Evolutionary conservation across 2,113 vertebrate species (phyloP), one percentile per base, ranked within the genome.

Genomic region (Pogonocichla stellata): DNA sequence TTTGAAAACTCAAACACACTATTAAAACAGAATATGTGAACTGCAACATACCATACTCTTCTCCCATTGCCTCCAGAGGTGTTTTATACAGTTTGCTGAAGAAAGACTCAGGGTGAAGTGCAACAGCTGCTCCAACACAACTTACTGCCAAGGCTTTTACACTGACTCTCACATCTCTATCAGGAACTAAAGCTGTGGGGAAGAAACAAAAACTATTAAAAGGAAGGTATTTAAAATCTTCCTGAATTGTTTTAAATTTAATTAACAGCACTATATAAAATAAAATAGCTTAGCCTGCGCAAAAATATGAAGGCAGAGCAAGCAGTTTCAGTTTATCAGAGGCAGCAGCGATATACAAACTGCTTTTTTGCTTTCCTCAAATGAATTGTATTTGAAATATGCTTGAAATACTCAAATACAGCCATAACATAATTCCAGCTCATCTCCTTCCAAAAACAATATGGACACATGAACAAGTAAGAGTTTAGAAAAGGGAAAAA

Each of bases 71-170:
- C 50, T 99, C 99, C 61, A 98, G 97, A 48, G 99, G 98, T 40
- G 96, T 97, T 97, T 98, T 97, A 86, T 99, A 99, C 26, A 99
- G 98, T 66, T 98, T 98, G 96, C 98, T 99, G 96, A 99, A 99
- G 98, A 99, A 99, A 50, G 99, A 98, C 80, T 99, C 99, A 0
- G 99, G 99, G 54, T 98, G 98, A 78, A 99, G 98, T 1, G 99
- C 98, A 42, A 99, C 97, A 0, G 99, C 99, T 40, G 99, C 98
- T 34, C 99, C 99, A 3, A 99, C 98, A 83, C 99, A 99, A 94
- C 99, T 99, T 88, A 99, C 98, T 1, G 99, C 99, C 97, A 99
- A 95, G 2, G 99, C 99, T 97, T 99, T 99, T 60, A 99, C 99
- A 6, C 99, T 99, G 87, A 99, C 99, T 69, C 99, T 98, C 69